phyloP scores from a whole-genome alignment of 2,113 vertebrate genomes.

The Ictalurus furcatus region DNA sequence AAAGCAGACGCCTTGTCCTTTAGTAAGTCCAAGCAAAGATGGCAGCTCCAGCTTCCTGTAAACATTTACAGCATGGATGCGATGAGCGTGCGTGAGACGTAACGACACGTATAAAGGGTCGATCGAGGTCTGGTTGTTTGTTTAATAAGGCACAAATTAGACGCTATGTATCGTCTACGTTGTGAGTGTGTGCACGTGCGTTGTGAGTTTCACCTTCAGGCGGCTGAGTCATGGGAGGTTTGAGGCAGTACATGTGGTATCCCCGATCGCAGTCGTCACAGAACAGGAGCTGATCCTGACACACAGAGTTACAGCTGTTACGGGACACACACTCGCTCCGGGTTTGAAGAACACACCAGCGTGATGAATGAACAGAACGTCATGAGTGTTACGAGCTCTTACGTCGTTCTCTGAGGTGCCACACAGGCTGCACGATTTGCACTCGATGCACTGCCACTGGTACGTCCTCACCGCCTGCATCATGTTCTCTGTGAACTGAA shows the following conservation, averaged over 20 bases:
- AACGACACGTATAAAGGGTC: neutral
- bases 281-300: constrained; percentile 94
- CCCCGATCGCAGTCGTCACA: constrained; percentile 98
- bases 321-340: neutral
- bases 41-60: constrained; percentile 97
- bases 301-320: constrained; percentile 1
- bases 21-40: constrained; percentile 91
- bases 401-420: constrained; percentile 98
- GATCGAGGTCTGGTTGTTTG: neutral
- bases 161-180: no score
- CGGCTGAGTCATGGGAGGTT: constrained; percentile 91
- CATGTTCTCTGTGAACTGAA: constrained; percentile 99
- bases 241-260: constrained; percentile 99
- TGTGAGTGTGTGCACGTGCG: neutral
- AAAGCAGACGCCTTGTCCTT: constrained; percentile 92
- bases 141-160: neutral
- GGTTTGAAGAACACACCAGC: neutral
- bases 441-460: constrained; percentile 99
- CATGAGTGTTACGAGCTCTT: constrained; percentile 56
- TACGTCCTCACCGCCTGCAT: constrained; percentile 95
- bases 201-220: constrained; percentile 83
- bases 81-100: neutral
- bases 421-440: constrained; percentile 97
- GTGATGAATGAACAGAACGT: neutral
- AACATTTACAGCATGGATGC: neutral